Evolutionary conservation across 2,888 invertebrate genomes (phyloP).

Genomic region (Imbricaverruca yamaguchii): DNA sequence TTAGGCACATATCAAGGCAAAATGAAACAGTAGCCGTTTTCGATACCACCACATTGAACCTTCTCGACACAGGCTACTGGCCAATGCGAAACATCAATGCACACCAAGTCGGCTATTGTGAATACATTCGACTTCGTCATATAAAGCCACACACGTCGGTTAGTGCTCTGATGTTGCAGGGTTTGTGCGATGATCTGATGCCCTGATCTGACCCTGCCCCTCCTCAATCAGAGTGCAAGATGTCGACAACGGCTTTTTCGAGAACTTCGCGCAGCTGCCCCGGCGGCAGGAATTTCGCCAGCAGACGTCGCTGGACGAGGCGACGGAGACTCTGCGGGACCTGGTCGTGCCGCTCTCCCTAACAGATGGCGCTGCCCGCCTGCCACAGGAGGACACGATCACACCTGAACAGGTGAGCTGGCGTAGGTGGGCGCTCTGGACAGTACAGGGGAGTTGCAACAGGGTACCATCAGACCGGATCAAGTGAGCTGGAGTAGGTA

Average conservation of each 20-base stretch:
- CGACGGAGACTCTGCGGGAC: conserved; percentile 1
- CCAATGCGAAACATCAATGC: no score
- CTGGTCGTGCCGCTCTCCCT: conserved; percentile 4
- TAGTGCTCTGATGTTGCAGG: no score
- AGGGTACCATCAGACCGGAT: not conserved
- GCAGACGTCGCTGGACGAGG: not conserved
- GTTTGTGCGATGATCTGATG: no score
- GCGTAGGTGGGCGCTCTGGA: not conserved
- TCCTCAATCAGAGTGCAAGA: not conserved
- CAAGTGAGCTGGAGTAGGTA: not conserved
- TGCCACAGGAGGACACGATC: not conserved
- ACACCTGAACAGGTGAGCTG: not conserved
- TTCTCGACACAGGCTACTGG: no score
- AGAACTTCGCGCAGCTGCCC: conserved; percentile 5
- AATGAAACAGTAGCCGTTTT: no score
- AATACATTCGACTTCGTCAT: no score
- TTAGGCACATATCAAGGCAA: no score
- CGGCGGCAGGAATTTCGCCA: not conserved
- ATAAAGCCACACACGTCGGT: no score
- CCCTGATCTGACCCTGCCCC: no score
- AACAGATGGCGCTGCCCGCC: not conserved
- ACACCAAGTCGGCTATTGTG: no score
- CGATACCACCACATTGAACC: no score
- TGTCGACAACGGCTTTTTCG: conserved; percentile 22
- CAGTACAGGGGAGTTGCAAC: no score